phyloP scores from a whole-genome alignment of 2,888 invertebrate genomes.

The Diloba caeruleocephala region DNA sequence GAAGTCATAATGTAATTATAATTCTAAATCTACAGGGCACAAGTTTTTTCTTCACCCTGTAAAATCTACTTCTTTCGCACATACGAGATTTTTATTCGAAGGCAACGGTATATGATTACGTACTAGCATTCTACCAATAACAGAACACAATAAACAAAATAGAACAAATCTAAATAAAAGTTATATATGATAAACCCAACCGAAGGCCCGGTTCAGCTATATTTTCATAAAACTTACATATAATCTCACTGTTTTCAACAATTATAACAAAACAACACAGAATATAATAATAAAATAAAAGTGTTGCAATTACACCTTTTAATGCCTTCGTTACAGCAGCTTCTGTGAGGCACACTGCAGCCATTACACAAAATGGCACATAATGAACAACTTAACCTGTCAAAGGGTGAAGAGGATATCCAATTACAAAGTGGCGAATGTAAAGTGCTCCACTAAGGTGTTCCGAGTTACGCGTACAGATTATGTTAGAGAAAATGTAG shows the following conservation, averaged over 20 bases:
- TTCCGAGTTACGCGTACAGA: slow-evolving; percentile 27
- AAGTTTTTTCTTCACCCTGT: too few relatives aligned
- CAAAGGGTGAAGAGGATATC: slow-evolving; percentile 76
- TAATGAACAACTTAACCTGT: slow-evolving; percentile 77
- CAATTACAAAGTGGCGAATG: slow-evolving; percentile 71
- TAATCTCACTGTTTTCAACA: neutral
- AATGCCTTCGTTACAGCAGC: slow-evolving; percentile 48
- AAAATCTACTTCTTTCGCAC: too few relatives aligned
- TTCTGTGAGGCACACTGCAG: slow-evolving; percentile 56
- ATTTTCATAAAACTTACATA: neutral
- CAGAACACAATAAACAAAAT: too few relatives aligned
- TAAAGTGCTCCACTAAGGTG: slow-evolving; percentile 61
- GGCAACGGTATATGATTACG: too few relatives aligned
- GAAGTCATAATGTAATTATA: too few relatives aligned
- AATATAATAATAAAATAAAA: slow-evolving; percentile 17
- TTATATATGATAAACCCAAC: too few relatives aligned
- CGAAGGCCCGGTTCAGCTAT: too few relatives aligned
- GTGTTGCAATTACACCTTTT: slow-evolving; percentile 28
- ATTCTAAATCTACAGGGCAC: too few relatives aligned
- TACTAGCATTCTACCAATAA: too few relatives aligned
- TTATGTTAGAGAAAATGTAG: slow-evolving; percentile 26
- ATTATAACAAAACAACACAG: slow-evolving; percentile 10
- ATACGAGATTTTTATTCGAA: too few relatives aligned
- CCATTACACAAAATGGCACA: slow-evolving; percentile 68
- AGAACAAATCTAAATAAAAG: too few relatives aligned